Evolutionary conservation across 2,888 invertebrate genomes (phyloP).

Genomic region (Leucozona laternaria): DNA sequence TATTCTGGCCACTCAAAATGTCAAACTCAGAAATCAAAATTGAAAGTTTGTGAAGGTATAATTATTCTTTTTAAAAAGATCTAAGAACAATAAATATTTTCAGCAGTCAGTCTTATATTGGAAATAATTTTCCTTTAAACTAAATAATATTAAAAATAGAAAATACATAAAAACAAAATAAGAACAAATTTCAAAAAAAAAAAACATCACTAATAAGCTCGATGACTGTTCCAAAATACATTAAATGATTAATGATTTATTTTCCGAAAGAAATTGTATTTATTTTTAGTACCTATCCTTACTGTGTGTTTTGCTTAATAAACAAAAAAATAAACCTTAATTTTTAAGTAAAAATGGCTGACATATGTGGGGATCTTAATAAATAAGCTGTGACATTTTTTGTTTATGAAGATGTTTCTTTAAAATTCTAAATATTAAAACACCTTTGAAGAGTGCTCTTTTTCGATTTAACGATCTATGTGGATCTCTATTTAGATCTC

Average conservation of each 20-base stretch:
- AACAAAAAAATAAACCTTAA: constrained; percentile 5
- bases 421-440: constrained; percentile 1
- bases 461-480: constrained; percentile 13
- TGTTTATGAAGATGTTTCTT: constrained; percentile 22
- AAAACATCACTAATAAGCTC: constrained; percentile 61
- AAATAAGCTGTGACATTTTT: constrained; percentile 58
- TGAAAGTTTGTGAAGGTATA: neutral
- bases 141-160: constrained; percentile 11
- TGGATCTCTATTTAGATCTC: constrained; percentile 11
- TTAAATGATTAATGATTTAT: constrained; percentile 57
- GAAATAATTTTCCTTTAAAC: neutral
- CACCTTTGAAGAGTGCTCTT: constrained; percentile 29
- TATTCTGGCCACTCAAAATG: neutral
- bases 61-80: neutral
- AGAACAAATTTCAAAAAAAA: constrained; percentile 18
- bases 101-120: neutral
- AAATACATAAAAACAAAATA: constrained; percentile 14
- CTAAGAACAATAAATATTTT: neutral
- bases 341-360: constrained; percentile 6
- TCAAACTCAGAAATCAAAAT: neutral
- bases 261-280: constrained; percentile 24
- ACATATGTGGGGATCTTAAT: constrained; percentile 26
- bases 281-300: constrained; percentile 48
- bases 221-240: constrained; percentile 60
- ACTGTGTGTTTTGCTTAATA: neutral